Base-by-base conservation (phyloP, 1,140 invertebrate genomes). In the Heterodera carotae region DNA sequence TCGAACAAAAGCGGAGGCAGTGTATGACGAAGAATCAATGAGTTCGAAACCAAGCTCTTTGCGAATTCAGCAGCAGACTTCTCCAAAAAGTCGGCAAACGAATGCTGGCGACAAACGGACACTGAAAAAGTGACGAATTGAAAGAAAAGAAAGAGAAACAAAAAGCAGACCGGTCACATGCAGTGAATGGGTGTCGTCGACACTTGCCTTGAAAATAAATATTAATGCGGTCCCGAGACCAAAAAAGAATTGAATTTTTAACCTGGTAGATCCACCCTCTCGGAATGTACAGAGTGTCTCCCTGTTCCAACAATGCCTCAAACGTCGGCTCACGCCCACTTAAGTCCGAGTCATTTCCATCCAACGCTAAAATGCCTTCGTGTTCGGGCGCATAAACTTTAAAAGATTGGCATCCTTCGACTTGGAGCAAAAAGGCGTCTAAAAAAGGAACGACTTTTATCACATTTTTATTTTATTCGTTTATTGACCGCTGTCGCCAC, bases 371-470 rank as follows among this genome's bases (percentile, higher is more conserved):
- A 22, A 67, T 81, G 10, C 81, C 84, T 15, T 87, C 77, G 22
- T n/a, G 39, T 48, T 64, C 43, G 25, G 86, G 84, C 39, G 84
- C 84, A 69, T 98, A 98, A 5, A 99, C 87, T 83, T 92, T 92
- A 96, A 96, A 99, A 78, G 92, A 91, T 89, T 99, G 98, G 83
- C 92, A 92, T 0, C 97, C 97, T 90, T 98, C 96, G 8, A 97
- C 88, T 90, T 99, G 97, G 56, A 99, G 86, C 75, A 99, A 92
- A 88, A 99, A 98, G 22, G 96, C 96, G 90, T 99, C 97, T 82
- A n/a, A 56, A 43, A n/a, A 56, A 25, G 48, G 12, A 22, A 22
- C 5, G 48, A 5, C 22, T 43, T 6, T 43, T 6, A 43, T 8
- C 12, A 43, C 12, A 43, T 8, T 43, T 43, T 8, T n/a, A n/a